phyloP scores from a whole-genome alignment of 2,113 vertebrate species.

The Mustela lutreola region DNA sequence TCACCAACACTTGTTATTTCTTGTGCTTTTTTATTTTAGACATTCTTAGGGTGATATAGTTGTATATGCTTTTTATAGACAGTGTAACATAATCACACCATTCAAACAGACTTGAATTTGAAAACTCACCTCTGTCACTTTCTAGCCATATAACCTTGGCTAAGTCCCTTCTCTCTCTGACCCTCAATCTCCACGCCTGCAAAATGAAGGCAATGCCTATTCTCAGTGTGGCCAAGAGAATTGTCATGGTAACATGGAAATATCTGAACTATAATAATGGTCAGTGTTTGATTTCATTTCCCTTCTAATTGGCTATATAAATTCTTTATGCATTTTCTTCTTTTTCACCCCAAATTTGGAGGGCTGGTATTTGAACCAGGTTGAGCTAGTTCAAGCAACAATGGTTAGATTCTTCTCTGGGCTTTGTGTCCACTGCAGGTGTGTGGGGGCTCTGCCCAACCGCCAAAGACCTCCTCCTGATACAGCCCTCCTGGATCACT shows the following conservation, averaged over 20 bases:
- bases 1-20: neutral
- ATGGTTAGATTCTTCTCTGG: neutral
- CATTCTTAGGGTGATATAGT: neutral
- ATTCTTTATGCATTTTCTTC: neutral
- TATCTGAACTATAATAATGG: neutral
- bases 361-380: neutral
- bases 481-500: neutral
- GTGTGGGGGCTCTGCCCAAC: neutral
- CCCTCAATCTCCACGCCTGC: neutral
- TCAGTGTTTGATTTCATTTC: neutral
- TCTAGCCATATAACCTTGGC: neutral
- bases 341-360: constrained; percentile 17
- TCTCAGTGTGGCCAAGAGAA: neutral
- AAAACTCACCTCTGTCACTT: constrained; percentile 21
- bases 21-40: neutral
- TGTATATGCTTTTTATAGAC: neutral
- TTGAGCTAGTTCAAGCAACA: neutral
- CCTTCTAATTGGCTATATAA: neutral
- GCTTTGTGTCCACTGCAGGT: neutral
- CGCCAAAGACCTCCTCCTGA: neutral
- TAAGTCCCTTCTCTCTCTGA: neutral
- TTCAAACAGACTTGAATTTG: neutral
- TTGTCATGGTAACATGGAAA: neutral
- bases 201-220: neutral
- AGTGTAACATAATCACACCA: neutral